Evolutionary conservation across 2,888 invertebrate species (phyloP).

Genomic region (Eueremaeus valkanovi): DNA sequence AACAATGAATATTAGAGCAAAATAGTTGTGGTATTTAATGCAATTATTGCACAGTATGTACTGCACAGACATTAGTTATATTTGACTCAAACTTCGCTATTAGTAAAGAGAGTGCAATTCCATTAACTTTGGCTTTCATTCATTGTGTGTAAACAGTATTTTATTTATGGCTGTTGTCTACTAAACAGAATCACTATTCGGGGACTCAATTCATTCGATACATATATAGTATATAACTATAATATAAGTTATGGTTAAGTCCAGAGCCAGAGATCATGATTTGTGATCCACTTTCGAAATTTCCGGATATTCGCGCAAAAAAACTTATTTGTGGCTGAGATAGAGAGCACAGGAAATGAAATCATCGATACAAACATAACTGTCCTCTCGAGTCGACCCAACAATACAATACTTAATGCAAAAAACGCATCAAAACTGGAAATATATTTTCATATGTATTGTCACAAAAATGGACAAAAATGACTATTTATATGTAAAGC

Average conservation of each 20-base stretch:
- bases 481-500: background rate
- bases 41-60: background rate
- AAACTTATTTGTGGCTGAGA: background rate
- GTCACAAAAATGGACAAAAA: background rate
- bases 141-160: background rate
- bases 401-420: background rate
- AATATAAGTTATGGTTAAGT: background rate
- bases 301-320: background rate
- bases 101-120: constrained; percentile 17
- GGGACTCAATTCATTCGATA: constrained; percentile 1
- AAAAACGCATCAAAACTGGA: too few species aligned
- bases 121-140: constrained; percentile 20
- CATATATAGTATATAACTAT: background rate
- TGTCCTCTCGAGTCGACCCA: too few species aligned
- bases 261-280: constrained; percentile 23
- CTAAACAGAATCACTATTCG: constrained; percentile 8
- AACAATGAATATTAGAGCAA: background rate
- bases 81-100: constrained; percentile 15
- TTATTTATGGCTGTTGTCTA: constrained; percentile 5
- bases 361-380: constrained; percentile 14
- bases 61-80: background rate
- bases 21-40: background rate
- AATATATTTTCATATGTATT: background rate
- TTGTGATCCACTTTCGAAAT: constrained; percentile 27
- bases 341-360: constrained; percentile 24